phyloP scores from a whole-genome alignment of 2,888 invertebrate genomes.

The Cosmia trapezina region DNA sequence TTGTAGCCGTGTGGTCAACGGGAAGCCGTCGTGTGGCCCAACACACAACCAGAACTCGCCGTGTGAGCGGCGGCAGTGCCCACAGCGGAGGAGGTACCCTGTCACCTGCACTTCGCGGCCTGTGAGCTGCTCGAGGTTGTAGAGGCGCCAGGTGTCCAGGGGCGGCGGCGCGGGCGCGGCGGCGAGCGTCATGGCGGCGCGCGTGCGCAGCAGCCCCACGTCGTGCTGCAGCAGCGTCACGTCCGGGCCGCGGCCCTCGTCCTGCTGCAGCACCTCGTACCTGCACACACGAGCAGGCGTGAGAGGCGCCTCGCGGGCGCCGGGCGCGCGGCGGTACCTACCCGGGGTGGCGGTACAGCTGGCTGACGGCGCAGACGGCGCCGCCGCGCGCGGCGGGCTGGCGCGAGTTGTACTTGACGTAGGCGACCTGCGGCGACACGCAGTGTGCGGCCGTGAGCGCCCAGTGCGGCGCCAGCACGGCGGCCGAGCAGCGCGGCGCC shows the following conservation, averaged over 20 bases:
- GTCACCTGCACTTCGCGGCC: slow-evolving; percentile 72
- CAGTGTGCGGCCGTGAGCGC: slow-evolving; percentile 86
- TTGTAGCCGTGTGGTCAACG: background rate
- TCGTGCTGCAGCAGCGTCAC: slow-evolving; percentile 83
- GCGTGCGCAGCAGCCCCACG: slow-evolving; percentile 83
- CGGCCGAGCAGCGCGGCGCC: slow-evolving; percentile 78
- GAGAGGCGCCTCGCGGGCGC: background rate
- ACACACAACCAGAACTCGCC: too few relatives aligned
- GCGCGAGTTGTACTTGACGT: slow-evolving; percentile 80
- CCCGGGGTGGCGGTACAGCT: slow-evolving; percentile 81
- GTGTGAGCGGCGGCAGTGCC: too few relatives aligned
- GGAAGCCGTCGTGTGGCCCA: background rate
- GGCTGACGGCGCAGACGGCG: slow-evolving; percentile 71
- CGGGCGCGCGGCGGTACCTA: slow-evolving; percentile 55
- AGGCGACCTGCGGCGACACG: slow-evolving; percentile 74
- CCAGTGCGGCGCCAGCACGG: slow-evolving; percentile 80
- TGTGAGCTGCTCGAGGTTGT: slow-evolving; percentile 68
- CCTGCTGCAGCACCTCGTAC: slow-evolving; percentile 76
- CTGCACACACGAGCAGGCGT: slow-evolving; percentile 61
- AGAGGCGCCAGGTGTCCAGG: slow-evolving; percentile 64
- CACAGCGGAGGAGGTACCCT: background rate
- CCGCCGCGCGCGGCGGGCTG: slow-evolving; percentile 69
- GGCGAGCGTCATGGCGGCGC: slow-evolving; percentile 70
- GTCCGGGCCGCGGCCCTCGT: slow-evolving; percentile 78
- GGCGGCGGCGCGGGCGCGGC: slow-evolving; percentile 53